Evolutionary conservation across 2,113 vertebrate species (phyloP), one percentile per base, ranked within the genome.

Genomic region (Scomber colias): DNA sequence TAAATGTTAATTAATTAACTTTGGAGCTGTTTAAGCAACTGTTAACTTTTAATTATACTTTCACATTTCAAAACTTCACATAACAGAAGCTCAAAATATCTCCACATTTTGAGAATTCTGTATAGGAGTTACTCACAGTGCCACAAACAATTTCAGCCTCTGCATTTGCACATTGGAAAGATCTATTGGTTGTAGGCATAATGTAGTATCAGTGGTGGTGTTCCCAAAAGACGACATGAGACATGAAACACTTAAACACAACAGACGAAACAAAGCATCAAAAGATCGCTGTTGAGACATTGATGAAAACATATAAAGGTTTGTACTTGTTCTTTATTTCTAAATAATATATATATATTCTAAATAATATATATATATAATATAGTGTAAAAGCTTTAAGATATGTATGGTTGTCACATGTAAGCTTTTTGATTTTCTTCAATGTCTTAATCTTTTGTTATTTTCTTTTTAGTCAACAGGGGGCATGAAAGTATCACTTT

Each of bases 401-500:
- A 3, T n/a, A 5, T 71, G 10, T 6, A 13, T 24, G 0, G 35
- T 40, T 40, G 4, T 68, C 12, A 35, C 27, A 50, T 50, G 27
- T 44, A 8, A 51, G 1, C 24, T 14, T 0, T 21, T 57, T 71
- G 2, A 1, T 50, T 57, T 59, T 61, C 24, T 48, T 17, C 14
- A 40, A 15, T 3, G 3, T 49, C 1, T 48, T 35, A 30, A 3
- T 53, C n/a, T 9, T 4, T 10, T 71, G 57, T 54, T 17, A 46
- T 82, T 71, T 71, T 30, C 31, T 17, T 54, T 31, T 71, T 40
- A 17, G 68, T 53, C 89, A 79, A 13, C 70, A 92, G 89, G 27
- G 89, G 92, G 86, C 75, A 50, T 40, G 17, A 81, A 64, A 86
- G 78, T 68, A 17, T 71, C 56, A 45, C 60, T 75, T 3, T 77